Evolutionary conservation across 2,797 vertebrate species (phyloP), one percentile per base, ranked within the genome.

Genomic region (Anniella stebbinsi): DNA sequence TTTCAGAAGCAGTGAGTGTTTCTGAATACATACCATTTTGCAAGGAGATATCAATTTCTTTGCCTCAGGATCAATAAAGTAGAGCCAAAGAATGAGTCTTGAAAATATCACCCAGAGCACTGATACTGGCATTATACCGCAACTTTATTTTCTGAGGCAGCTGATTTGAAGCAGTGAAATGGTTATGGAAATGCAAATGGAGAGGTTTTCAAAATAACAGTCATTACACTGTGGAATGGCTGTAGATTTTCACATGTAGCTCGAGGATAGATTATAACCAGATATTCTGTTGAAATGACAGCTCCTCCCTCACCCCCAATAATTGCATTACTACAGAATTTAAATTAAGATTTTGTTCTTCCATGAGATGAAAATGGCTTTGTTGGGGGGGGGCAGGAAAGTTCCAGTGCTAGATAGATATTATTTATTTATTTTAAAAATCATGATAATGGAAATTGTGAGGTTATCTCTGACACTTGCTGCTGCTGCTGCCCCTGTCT

Each of bases 261-360:
- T 45, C 28, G 41, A 88, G 3, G 81, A 69, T 28, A 80, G 70
- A 7, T 60, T 0, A 2, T 60, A n/a, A 87, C 33, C 17, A 72
- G 84, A 92, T 15, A 0, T 2, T 23, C 33, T 77, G 0, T 57
- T 25, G 28, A 51, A 33, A 84, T 1, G 1, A 21, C 8, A 88
- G 87, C 21, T 30, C 51, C 51, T 33, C 82, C 6, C 67, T n/a
- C 85, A 25, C 36, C 72, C 11, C 60, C 0, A 0, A 69, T 36
- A 45, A 54, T 60, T 73, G n/a, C 69, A 54, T 21, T 5, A 18
- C 33, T 41, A 60, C 70, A 66, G 11, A 12, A 66, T 89, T 84
- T 28, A 84, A 84, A 89, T 89, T 36, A 76, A 66, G 38, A 25
- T 66, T 70, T 93, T 92, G 45, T 87, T 0, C 67, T 88, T 77